Evolutionary conservation across 2,113 vertebrate species (phyloP), one percentile per base, ranked within the genome.

Genomic region (Ranitomeya imitator): DNA sequence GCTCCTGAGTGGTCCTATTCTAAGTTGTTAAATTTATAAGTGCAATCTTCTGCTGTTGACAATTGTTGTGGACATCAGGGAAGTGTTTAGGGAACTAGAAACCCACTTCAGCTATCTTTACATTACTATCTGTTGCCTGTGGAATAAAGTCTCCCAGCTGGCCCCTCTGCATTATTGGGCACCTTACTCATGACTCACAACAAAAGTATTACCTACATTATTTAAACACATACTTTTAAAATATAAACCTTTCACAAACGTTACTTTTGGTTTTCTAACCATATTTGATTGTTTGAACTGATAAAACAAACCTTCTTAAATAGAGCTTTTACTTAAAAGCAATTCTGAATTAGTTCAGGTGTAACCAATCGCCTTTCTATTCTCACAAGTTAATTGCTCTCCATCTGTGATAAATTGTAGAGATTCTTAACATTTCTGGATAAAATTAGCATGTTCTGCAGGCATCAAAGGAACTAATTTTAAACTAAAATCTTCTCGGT

Each of bases 361-460:
- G 79, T 63, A 82, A 61, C 79, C 79, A 82, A 82, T 82, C 57
- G 23, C 79, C 57, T 61, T 51, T 37, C 13, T 5, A 78, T 61
- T 82, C 79, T 82, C 79, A 82, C 59, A 82, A 82, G 79, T 21
- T 82, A 82, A 82, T 82, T 82, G 79, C 57, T 63, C 79, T 63
- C 79, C 79, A 63, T 60, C 79, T 82, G 79, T 63, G 79, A 37
- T 63, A 82, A 82, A 82, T 82, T 82, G 79, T 63, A 19, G 59
- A 45, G 79, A 82, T 82, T 61, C 59, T 31, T 63, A 37, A 45
- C 31, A 82, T 78, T 45, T 63, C 26, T 61, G 12, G 31, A 18
- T 82, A 82, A 82, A 82, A 37, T 82, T 61, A 82, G 59, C 59
- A 63, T 37, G 16, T 82, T 31, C 59, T 82, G 31, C 31, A 63